These are phyloP conservation scores for Neodiprion lecontei DNA, from an alignment of 1,140 invertebrate species.

Conservation along the genomic window DNA sequence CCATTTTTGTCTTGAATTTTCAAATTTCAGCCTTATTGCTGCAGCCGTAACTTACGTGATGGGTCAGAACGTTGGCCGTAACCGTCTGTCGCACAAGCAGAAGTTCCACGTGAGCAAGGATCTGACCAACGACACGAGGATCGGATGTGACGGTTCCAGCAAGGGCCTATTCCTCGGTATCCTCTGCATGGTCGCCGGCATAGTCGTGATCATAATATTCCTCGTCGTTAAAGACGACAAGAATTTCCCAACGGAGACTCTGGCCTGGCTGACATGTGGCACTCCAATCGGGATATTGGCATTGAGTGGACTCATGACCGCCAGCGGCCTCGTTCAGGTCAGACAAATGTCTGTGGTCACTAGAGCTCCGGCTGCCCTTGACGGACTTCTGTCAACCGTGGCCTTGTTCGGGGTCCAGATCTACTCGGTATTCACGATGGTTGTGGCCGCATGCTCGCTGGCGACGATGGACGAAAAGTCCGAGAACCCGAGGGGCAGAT, in stretches of 20 bases:
- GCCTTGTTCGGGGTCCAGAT: constrained; percentile 67
- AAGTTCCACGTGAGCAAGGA: constrained; percentile 54
- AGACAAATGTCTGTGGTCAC: constrained; percentile 60
- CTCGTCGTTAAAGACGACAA: constrained; percentile 68
- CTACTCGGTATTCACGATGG: constrained; percentile 67
- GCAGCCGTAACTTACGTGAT: constrained; percentile 70
- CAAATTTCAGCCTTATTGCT: constrained; percentile 63
- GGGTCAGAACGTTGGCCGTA: constrained; percentile 66
- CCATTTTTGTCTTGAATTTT: not conserved
- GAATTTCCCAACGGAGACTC: constrained; percentile 59
- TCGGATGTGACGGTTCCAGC: constrained; percentile 66
- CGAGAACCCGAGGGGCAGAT: constrained; percentile 32
- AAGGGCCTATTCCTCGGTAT: constrained; percentile 71
- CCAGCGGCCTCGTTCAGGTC: constrained; percentile 56
- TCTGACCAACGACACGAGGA: constrained; percentile 39
- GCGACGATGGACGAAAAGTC: constrained; percentile 30
- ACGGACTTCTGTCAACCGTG: constrained; percentile 61
- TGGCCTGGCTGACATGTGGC: constrained; percentile 60
- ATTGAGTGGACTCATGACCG: constrained; percentile 50
- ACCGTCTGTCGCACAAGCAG: constrained; percentile 46
- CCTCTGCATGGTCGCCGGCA: constrained; percentile 66
- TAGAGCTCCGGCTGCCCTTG: constrained; percentile 56
- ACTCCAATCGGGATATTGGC: constrained; percentile 57
- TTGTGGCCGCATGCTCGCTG: constrained; percentile 57
- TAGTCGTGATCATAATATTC: constrained; percentile 71